Conservation (phyloP, 1,140 invertebrate genomes). For the Caenorhabditis inopinata region DNA sequence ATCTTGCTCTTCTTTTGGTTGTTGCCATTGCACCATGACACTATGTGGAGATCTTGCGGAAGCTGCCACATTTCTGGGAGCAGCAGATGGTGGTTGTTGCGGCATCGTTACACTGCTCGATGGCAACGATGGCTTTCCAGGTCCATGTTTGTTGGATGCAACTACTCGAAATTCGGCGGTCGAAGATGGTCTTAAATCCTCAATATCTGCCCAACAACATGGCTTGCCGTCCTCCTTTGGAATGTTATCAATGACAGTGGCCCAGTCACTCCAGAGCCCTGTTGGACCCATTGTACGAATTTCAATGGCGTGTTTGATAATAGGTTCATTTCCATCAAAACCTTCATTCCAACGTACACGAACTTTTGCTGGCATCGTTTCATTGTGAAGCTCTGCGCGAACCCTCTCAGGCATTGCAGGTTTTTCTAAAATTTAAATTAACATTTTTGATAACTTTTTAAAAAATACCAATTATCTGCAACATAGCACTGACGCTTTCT, state of each 20-base stretch:
- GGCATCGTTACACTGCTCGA: constrained; percentile 68
- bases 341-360: constrained; percentile 84
- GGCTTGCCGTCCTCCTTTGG: constrained; percentile 72
- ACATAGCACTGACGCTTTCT: constrained; percentile 51
- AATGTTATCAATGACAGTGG: constrained; percentile 82
- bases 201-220: constrained; percentile 70
- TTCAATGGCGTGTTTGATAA: constrained; percentile 88
- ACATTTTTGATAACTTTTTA: neutral
- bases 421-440: constrained; percentile 75
- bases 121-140: constrained; percentile 83
- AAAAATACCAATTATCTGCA: constrained; percentile 54
- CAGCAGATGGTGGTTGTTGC: constrained; percentile 63
- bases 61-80: constrained; percentile 72
- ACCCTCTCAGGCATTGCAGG: constrained; percentile 87
- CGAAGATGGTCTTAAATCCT: constrained; percentile 77
- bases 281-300: constrained; percentile 75
- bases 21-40: constrained; percentile 96
- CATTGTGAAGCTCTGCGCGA: constrained; percentile 72
- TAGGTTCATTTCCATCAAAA: constrained; percentile 93
- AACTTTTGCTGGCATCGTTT: constrained; percentile 73
- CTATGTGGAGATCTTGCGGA: constrained; percentile 79
- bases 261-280: constrained; percentile 72
- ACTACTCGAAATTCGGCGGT: constrained; percentile 92
- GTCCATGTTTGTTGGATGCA: constrained; percentile 86
- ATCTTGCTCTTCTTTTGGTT: constrained; percentile 83